These are phyloP conservation scores for Bubalus kerabau DNA, from an alignment of 2,113 vertebrate species.

Conservation along the genomic window DNA sequence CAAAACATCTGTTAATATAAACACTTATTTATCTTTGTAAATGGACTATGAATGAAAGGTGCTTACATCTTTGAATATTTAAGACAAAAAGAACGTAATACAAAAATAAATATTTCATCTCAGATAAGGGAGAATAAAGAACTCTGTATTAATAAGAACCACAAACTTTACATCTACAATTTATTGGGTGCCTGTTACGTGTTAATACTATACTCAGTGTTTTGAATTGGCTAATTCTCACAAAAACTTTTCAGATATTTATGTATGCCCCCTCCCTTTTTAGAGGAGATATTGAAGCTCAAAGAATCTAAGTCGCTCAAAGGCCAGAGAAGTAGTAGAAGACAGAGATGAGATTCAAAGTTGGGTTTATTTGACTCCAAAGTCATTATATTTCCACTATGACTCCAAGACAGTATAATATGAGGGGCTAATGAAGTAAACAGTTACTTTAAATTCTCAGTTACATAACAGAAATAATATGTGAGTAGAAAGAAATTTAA, in stretches of 20 bases:
- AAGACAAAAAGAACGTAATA: background rate
- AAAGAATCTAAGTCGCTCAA: background rate
- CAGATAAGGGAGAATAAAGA: background rate
- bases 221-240: background rate
- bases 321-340: background rate
- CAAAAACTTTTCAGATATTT: background rate
- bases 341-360: background rate
- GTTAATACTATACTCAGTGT: background rate
- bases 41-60: background rate
- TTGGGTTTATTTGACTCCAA: background rate
- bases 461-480: background rate
- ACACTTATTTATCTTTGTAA: background rate
- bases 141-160: background rate
- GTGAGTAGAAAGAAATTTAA: background rate
- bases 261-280: background rate
- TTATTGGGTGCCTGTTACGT: background rate
- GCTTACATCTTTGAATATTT: too few relatives aligned
- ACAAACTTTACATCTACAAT: background rate
- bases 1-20: background rate
- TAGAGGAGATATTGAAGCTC: background rate
- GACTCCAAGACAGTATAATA: background rate
- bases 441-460: background rate
- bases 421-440: background rate
- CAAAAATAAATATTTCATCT: background rate
- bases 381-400: background rate